Percentiles rank a stretch among this genome's conserved stretches.
These are phyloP conservation scores for Leptestheria dahalacensis DNA, from an alignment of 1,140 invertebrate species.

Conservation along the genomic window DNA sequence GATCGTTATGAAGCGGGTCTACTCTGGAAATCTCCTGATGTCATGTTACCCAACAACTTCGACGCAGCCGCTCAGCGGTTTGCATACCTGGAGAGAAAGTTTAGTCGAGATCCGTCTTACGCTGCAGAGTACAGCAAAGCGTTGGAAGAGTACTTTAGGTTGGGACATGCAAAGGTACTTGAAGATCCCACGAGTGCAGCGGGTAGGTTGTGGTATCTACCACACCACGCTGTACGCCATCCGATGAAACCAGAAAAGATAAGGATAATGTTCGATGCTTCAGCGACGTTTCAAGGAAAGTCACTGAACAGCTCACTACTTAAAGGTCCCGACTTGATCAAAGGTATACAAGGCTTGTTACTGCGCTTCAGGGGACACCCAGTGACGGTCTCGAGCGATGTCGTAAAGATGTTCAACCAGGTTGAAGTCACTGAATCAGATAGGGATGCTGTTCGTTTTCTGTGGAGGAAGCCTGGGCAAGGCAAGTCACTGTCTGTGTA, in stretches of 20 bases:
- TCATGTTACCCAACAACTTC: constrained; percentile 1
- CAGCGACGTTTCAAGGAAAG: constrained; percentile 10
- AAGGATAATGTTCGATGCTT: constrained; percentile 19
- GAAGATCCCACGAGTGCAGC: background rate
- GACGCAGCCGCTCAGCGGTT: background rate
- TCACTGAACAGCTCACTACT: constrained; percentile 14
- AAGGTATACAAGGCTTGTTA: constrained; percentile 9
- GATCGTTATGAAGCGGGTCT: constrained; percentile 5
- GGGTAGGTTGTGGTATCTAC: constrained; percentile 18
- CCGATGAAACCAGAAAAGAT: constrained; percentile 18
- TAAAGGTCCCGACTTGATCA: constrained; percentile 16
- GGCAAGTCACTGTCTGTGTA: constrained; percentile 9
- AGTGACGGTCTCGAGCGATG: constrained; percentile 15
- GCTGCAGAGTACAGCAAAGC: background rate
- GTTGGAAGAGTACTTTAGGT: background rate
- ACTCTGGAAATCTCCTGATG: background rate
- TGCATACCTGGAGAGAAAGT: background rate
- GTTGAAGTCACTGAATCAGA: constrained; percentile 15
- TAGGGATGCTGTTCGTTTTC: constrained; percentile 15
- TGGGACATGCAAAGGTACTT: background rate
- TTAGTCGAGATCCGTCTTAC: background rate
- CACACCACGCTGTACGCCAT: constrained; percentile 16
- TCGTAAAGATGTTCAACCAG: constrained; percentile 17
- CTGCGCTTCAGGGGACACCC: constrained; percentile 15
- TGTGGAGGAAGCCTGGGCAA: constrained; percentile 18